phyloP scores from a whole-genome alignment of 2,888 invertebrate species.

The Chelonus formosanus region DNA sequence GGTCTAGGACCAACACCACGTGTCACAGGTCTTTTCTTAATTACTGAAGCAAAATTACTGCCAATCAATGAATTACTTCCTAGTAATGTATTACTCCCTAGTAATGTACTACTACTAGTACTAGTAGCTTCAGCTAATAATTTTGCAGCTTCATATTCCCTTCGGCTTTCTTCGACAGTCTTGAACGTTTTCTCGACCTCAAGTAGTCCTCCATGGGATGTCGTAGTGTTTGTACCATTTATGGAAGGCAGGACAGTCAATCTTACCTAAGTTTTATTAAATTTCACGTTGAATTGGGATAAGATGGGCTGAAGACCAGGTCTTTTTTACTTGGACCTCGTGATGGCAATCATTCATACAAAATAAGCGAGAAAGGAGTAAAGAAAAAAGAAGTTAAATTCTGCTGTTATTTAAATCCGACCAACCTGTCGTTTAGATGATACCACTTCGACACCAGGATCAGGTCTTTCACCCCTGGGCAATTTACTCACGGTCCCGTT shows the following conservation, averaged over 20 bases:
- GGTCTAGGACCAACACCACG: constrained; percentile 60
- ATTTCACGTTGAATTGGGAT: constrained; percentile 25
- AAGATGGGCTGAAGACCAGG: constrained; percentile 27
- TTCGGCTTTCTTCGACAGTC: constrained; percentile 73
- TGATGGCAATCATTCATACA: constrained; percentile 30
- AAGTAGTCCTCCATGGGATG: constrained; percentile 77
- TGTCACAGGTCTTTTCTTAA: constrained; percentile 52
- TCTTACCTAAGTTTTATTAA: constrained; percentile 69
- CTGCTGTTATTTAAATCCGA: constrained; percentile 42
- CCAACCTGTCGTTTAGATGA: constrained; percentile 63
- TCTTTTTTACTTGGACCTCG: constrained; percentile 28
- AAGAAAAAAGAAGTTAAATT: constrained; percentile 21
- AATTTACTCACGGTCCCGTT: constrained; percentile 21
- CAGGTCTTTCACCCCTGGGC: constrained; percentile 32
- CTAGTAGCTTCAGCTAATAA: constrained; percentile 52
- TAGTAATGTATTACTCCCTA: constrained; percentile 17
- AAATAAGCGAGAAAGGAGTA: constrained; percentile 25
- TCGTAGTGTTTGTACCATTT: constrained; percentile 69
- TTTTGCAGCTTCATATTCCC: constrained; percentile 60
- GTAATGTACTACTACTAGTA: no score
- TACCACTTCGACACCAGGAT: constrained; percentile 48
- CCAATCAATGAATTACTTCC: constrained; percentile 33
- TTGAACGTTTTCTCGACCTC: constrained; percentile 79
- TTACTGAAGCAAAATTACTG: constrained; percentile 26
- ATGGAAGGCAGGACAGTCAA: constrained; percentile 78